Evolutionary conservation across 2,797 vertebrate genomes (phyloP).

Genomic region (Eospalax fontanierii): DNA sequence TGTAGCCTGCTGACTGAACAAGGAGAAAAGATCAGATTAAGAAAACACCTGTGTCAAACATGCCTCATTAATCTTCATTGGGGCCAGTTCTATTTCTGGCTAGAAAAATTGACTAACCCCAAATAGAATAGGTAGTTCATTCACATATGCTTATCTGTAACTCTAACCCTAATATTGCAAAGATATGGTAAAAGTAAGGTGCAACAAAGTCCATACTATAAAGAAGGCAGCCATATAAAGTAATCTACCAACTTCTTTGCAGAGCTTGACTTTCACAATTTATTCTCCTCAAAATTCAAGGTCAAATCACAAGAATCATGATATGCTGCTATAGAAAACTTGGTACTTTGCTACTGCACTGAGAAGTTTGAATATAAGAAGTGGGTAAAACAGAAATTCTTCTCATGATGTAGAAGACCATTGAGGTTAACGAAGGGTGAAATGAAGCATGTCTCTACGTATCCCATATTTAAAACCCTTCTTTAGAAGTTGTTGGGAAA

Average conservation of each 20-base stretch:
- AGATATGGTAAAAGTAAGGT: neutral
- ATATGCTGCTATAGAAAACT: neutral
- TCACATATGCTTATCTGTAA: neutral
- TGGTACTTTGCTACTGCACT: neutral
- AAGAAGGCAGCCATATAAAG: neutral
- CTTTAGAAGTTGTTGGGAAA: neutral
- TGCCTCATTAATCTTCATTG: neutral
- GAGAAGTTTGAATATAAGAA: neutral
- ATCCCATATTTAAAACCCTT: neutral
- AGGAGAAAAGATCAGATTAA: neutral
- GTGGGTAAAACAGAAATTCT: rapidly evolving
- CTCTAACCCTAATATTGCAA: neutral
- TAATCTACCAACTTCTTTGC: neutral
- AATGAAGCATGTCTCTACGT: neutral
- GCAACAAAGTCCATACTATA: neutral
- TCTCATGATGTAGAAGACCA: neutral
- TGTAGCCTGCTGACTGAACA: neutral
- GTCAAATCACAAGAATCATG: neutral
- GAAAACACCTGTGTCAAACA: neutral
- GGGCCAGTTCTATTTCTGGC: neutral
- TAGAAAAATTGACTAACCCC: neutral
- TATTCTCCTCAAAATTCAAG: neutral
- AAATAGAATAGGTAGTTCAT: neutral
- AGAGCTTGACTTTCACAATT: neutral
- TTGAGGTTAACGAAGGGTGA: neutral